Evolutionary conservation across 2,888 invertebrate species (phyloP).

Genomic region (Leistus spinibarbis): DNA sequence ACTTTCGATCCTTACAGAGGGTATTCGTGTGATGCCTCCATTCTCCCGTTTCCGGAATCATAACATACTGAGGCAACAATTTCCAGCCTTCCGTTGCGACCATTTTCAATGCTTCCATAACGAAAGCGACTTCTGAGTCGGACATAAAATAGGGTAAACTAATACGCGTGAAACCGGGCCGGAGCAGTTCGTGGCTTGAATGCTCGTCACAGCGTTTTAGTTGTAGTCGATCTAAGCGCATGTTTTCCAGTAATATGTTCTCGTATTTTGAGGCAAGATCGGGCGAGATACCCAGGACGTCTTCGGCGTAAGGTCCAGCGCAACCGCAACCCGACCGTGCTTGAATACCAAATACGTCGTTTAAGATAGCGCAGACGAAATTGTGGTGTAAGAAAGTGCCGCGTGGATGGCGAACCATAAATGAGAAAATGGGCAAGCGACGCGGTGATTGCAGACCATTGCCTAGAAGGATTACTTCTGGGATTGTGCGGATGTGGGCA

Average conservation of each 20-base stretch:
- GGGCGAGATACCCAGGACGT: conserved; percentile 82
- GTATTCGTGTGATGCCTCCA: conserved; percentile 86
- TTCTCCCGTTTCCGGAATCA: conserved; percentile 88
- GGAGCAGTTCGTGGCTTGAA: conserved; percentile 70
- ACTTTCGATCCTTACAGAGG: conserved; percentile 80
- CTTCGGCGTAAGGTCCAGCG: conserved; percentile 84
- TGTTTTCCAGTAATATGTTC: conserved; percentile 67
- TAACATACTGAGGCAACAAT: conserved; percentile 82
- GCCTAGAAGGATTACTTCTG: conserved; percentile 79
- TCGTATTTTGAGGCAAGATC: conserved; percentile 78
- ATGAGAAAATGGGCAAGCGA: conserved; percentile 82
- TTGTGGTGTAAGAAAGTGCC: conserved; percentile 89
- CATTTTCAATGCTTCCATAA: conserved; percentile 83
- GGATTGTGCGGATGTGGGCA: conserved; percentile 78
- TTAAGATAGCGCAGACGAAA: conserved; percentile 83
- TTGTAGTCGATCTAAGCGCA: conserved; percentile 48
- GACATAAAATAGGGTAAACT: conserved; percentile 86
- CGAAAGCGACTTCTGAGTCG: conserved; percentile 78
- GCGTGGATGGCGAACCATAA: conserved; percentile 80
- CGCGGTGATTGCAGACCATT: conserved; percentile 69
- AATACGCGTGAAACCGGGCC: conserved; percentile 86
- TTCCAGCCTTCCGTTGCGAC: conserved; percentile 90
- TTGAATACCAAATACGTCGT: conserved; percentile 92
- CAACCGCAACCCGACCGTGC: conserved; percentile 80
- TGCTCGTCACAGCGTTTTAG: conserved; percentile 49